These are phyloP conservation scores for Chionodraco myersi DNA, from an alignment of 2,113 vertebrate genomes.

Conservation along the genomic window DNA sequence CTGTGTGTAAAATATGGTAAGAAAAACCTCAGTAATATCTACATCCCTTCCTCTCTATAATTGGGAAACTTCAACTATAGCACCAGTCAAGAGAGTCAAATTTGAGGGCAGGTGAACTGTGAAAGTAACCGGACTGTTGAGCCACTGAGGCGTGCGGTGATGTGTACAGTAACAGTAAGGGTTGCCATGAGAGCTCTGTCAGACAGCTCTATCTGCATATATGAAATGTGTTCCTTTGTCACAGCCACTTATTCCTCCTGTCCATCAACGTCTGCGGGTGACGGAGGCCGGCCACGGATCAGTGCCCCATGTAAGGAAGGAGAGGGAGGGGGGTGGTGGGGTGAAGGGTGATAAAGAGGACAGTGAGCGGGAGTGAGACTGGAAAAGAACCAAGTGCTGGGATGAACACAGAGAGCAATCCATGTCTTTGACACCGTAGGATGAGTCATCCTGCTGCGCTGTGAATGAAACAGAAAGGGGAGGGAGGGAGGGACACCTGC, in stretches of 20 bases:
- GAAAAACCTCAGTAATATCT: neutral
- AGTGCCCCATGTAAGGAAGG: conserved; percentile 26
- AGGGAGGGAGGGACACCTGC: conserved; percentile 61
- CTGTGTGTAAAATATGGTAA: neutral
- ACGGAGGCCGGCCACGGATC: conserved; percentile 46
- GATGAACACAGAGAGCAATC: conserved; percentile 50
- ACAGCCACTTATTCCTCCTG: conserved; percentile 58
- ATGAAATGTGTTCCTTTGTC: conserved; percentile 67
- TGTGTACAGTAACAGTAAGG: conserved; percentile 50
- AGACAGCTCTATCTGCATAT: conserved; percentile 43
- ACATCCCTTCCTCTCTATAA: neutral
- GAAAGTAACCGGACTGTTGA: neutral
- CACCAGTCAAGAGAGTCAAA: neutral
- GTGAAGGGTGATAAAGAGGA: neutral
- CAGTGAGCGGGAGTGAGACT: conserved; percentile 21
- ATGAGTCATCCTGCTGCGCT: conserved; percentile 79
- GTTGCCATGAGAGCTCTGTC: conserved; percentile 54
- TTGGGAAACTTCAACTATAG: neutral
- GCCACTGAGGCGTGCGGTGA: conserved; percentile 20
- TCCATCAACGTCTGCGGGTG: conserved; percentile 59
- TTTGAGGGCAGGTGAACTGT: neutral
- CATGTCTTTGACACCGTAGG: conserved; percentile 60
- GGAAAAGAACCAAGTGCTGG: conserved; percentile 21
- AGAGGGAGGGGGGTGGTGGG: fast-evolving
- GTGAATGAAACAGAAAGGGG: conserved; percentile 63